These are phyloP conservation scores for Aspidiotus rigidus DNA, from an alignment of 2,888 invertebrate genomes.

Conservation along the genomic window DNA sequence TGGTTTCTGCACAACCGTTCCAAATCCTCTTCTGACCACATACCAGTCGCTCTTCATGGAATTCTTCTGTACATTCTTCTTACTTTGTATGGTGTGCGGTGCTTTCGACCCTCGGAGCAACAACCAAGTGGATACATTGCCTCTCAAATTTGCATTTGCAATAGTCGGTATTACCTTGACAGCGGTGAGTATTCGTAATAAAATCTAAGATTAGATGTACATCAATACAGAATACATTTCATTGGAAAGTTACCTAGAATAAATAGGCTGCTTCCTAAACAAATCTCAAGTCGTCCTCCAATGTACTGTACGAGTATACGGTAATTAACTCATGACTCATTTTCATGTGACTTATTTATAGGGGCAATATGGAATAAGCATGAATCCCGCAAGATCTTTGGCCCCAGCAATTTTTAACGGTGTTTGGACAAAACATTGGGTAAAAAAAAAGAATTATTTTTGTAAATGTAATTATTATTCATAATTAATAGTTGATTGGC, in stretches of 20 bases:
- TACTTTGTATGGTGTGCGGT: slow-evolving; percentile 59
- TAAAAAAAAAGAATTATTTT: slow-evolving; percentile 38
- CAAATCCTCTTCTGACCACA: slow-evolving; percentile 46
- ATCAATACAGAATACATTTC: no score
- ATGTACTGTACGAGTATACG: no score
- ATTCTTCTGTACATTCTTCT: slow-evolving; percentile 53
- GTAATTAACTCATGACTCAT: background rate
- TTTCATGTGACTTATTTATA: slow-evolving; percentile 37
- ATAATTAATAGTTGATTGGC: background rate
- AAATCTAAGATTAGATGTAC: no score
- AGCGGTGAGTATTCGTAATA: slow-evolving; percentile 16
- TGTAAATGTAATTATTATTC: background rate
- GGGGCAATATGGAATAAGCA: slow-evolving; percentile 54
- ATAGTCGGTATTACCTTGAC: slow-evolving; percentile 39
- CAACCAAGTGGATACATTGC: slow-evolving; percentile 43
- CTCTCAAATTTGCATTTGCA: slow-evolving; percentile 45
- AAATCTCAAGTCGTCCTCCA: no score
- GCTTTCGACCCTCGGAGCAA: slow-evolving; percentile 57
- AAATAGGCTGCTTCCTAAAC: no score
- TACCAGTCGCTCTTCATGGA: slow-evolving; percentile 51
- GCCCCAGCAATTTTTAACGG: slow-evolving; percentile 63
- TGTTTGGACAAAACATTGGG: slow-evolving; percentile 59
- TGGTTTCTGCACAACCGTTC: slow-evolving; percentile 56
- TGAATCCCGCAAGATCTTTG: slow-evolving; percentile 61
- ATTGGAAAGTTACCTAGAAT: no score